Conservation (phyloP, 2,888 invertebrate genomes). For the Glyphotaelius pellucidus region DNA sequence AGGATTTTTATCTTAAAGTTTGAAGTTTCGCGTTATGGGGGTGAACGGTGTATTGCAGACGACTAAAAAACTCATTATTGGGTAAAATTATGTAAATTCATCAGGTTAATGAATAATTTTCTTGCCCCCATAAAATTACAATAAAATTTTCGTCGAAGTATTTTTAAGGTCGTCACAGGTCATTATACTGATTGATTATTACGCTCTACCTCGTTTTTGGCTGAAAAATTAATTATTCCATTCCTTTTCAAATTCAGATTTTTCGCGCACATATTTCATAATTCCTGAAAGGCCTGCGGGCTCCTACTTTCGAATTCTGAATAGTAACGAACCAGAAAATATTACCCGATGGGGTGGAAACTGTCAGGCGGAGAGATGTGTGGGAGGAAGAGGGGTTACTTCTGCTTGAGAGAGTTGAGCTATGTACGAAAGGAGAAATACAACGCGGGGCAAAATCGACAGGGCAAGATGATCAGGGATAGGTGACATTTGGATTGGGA, state of each 20-base stretch:
- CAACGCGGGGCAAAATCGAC: not conserved
- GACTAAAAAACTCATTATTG: too few relatives aligned
- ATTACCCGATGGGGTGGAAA: slow-evolving; percentile 27
- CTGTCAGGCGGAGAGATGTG: not conserved
- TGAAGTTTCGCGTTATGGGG: too few relatives aligned
- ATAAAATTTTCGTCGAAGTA: not conserved
- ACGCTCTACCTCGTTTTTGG: not conserved
- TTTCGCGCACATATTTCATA: not conserved
- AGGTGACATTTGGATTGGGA: not conserved
- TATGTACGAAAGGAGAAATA: not conserved
- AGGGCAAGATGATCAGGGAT: not conserved
- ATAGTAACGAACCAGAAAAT: slow-evolving; percentile 24
- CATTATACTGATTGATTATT: not conserved
- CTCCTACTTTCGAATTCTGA: not conserved
- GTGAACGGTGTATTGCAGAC: too few relatives aligned
- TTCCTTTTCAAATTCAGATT: not conserved
- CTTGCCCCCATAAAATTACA: not conserved
- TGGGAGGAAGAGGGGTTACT: not conserved
- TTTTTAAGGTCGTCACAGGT: not conserved
- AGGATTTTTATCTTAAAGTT: too few relatives aligned
- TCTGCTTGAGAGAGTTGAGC: not conserved
- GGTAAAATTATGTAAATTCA: too few relatives aligned
- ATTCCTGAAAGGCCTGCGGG: not conserved
- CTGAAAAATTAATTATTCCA: not conserved
- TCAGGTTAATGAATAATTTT: not conserved